Conservation (phyloP, 1,140 invertebrate species). For the Camponotus pennsylvanicus region DNA sequence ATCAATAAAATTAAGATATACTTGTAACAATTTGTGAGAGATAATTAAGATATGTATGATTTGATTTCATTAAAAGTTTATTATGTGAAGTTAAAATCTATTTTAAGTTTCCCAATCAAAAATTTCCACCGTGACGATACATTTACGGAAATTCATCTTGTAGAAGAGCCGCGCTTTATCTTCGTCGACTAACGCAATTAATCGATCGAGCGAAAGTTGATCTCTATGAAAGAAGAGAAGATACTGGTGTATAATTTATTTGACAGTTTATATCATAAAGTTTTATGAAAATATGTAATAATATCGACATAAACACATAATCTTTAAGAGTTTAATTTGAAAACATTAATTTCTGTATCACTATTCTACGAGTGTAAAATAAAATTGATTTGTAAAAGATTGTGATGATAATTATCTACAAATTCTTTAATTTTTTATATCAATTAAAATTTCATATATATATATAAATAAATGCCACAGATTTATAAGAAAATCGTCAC, state of each 20-base stretch:
- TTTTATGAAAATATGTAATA: background rate
- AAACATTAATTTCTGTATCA: background rate
- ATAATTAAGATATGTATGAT: background rate
- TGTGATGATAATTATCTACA: background rate
- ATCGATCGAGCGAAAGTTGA: background rate
- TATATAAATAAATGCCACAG: background rate
- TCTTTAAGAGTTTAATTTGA: background rate
- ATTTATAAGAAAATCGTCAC: background rate
- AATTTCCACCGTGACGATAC: background rate
- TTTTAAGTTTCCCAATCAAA: conserved; percentile 8
- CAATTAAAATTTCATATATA: background rate
- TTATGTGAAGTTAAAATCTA: background rate
- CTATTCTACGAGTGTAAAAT: background rate
- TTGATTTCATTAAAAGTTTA: background rate
- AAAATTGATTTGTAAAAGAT: background rate
- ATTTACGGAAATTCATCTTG: conserved; percentile 9
- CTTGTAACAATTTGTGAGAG: background rate
- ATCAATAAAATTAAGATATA: background rate
- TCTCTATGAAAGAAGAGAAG: background rate
- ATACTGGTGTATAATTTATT: background rate
- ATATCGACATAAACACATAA: background rate
- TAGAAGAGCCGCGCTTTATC: conserved; percentile 19
- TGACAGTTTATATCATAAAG: background rate
- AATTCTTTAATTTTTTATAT: background rate
- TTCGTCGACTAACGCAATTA: conserved; percentile 33